A percentile compares a stretch with the other conserved stretches of the same genome.
Evolutionary conservation across 2,113 vertebrate species (phyloP).

Genomic region (Anarhynchus alexandrinus): DNA sequence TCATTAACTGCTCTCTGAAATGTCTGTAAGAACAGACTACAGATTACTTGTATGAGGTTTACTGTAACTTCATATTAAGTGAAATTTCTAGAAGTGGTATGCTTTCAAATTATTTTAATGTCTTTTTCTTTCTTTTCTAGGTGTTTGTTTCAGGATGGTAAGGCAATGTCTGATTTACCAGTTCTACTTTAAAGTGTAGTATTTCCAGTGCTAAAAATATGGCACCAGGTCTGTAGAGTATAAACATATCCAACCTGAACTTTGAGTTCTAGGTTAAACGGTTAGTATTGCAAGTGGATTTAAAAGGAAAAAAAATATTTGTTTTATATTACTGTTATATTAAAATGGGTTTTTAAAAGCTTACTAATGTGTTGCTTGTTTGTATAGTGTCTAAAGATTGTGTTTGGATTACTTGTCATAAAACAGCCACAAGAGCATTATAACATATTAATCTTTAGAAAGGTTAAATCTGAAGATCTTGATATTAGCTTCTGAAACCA

Average conservation of each 20-base stretch:
- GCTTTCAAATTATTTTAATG: not conserved
- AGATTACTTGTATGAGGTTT: rapidly evolving
- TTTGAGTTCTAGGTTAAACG: not conserved
- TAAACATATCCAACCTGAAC: not conserved
- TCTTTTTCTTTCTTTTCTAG: conserved; percentile 65
- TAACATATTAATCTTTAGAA: not conserved
- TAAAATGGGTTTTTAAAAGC: not conserved
- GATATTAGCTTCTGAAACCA: not conserved
- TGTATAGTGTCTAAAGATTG: not conserved
- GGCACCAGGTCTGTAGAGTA: not conserved
- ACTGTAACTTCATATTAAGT: not conserved
- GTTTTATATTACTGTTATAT: not conserved
- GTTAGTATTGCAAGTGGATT: not conserved
- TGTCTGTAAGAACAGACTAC: rapidly evolving
- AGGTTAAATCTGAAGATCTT: not conserved
- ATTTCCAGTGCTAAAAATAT: conserved; percentile 59
- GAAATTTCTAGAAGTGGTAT: not conserved
- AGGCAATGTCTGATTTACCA: conserved; percentile 54
- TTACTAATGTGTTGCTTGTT: not conserved
- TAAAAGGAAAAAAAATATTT: not conserved
- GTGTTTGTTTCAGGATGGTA: conserved; percentile 96
- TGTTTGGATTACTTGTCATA: not conserved
- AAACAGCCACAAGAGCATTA: not conserved
- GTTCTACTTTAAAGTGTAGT: not conserved
- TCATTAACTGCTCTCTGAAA: rapidly evolving